These are phyloP conservation scores for Megalops atlanticus DNA, from an alignment of 2,113 vertebrate species.

Conservation along the genomic window DNA sequence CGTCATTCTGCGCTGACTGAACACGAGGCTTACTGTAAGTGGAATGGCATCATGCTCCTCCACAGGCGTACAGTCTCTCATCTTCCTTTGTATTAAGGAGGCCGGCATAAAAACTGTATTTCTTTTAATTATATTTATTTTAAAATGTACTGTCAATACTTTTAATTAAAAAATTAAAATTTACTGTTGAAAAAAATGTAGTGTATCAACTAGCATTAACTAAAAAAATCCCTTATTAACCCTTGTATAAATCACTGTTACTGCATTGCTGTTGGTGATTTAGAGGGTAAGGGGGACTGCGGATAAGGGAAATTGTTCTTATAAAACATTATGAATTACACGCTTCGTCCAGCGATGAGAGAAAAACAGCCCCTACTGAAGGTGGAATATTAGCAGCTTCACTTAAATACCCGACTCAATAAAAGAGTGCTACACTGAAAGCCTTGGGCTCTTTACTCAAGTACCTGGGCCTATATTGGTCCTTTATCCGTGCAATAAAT, in stretches of 20 bases:
- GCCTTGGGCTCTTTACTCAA: no score
- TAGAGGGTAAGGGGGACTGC: background rate
- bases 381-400: background rate
- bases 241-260: background rate
- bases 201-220: background rate
- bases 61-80: background rate
- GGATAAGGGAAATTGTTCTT: background rate
- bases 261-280: background rate
- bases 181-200: no score
- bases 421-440: no score
- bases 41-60: background rate
- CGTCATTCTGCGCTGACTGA: background rate
- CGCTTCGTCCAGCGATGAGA: background rate
- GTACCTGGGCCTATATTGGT: no score
- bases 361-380: background rate
- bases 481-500: background rate
- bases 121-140: no score
- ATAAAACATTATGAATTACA: background rate
- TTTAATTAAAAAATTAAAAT: no score
- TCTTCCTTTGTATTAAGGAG: constrained; percentile 19
- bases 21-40: background rate
- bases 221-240: no score
- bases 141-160: no score
- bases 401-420: background rate
- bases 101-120: constrained; percentile 28